These are phyloP conservation scores for Zaprionus bogoriensis DNA, from an alignment of 2,888 invertebrate species.

Conservation along the genomic window DNA sequence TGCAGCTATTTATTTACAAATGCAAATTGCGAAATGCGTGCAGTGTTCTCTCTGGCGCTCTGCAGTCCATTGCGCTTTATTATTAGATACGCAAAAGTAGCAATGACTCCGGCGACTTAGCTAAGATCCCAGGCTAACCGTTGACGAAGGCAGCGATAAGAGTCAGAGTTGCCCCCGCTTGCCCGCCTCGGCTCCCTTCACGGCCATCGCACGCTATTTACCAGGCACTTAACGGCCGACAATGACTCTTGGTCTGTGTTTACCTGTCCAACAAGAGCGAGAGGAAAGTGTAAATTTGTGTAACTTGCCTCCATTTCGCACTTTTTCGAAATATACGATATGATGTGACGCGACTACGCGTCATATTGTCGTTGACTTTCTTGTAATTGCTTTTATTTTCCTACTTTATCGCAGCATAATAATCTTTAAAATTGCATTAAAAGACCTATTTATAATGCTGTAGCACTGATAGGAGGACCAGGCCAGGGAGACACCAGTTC, in stretches of 20 bases:
- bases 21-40: conserved; percentile 7
- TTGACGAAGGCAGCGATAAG: conserved; percentile 25
- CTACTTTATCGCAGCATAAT: too few relatives aligned
- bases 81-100: conserved; percentile 52
- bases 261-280: conserved; percentile 27
- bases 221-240: conserved; percentile 49
- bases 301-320: conserved; percentile 26
- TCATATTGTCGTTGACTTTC: background rate
- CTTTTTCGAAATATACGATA: background rate
- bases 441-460: background rate
- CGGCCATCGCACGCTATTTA: conserved; percentile 29
- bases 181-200: background rate
- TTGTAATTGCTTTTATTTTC: background rate
- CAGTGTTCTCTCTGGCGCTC: background rate
- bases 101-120: conserved; percentile 20
- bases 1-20: conserved; percentile 1
- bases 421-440: background rate
- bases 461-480: background rate
- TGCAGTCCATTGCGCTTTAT: conserved; percentile 21
- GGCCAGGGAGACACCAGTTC: too few relatives aligned
- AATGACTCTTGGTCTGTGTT: conserved; percentile 56
- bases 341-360: background rate
- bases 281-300: conserved; percentile 53
- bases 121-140: conserved; percentile 5
- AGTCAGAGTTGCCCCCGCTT: background rate